Base-by-base conservation (phyloP, 2,888 invertebrate genomes). In the Platerodrilus igneus region DNA sequence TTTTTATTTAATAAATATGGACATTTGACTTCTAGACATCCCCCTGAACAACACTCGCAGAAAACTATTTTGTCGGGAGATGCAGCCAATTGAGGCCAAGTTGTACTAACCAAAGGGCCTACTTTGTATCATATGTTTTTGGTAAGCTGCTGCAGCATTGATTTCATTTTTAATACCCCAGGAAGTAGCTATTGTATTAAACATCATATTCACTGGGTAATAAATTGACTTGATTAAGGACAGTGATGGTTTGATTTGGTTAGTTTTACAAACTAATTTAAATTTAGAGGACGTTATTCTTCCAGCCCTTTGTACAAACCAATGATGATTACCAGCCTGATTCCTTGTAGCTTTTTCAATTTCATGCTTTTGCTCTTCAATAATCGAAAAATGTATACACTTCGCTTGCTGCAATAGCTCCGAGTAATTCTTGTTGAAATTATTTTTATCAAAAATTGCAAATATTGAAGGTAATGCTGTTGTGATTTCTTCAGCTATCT, bases 261-360 rank as follows among this genome's bases (percentile, higher is more conserved):
- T 30, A 8, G 38, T 34, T 2, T 25, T 29, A 23, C 44, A 44
- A 9, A 28, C 28, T 3, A 15, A 7, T 19, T 41, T 40, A 17
- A 45, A 37, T 23, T 29, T 36, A 8, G 45, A 45, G 10, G 40
- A 37, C 5, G 45, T 45, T 18, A 45, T 45, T 19, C 41, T 16
- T 3, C 45, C 48, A 16, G 43, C 11, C 19, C 47, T 33, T 9
- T 45, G 39, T 7, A 30, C 6, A 10, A 22, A 23, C 33, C 42
- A 42, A n/a, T 32, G 6, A 2, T 38, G 14, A n/a, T 2, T 9
- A 1, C 9, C 15, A 22, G 20, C 4, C 20, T 41, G 41, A 3
- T 13, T 9, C 15, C 17, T 10, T 2, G 35, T 35, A 18, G 8
- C 15, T 20, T 17, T 3, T 27, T 41, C 36, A 5, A 29, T 37